Conservation (phyloP, 1,140 invertebrate species). For the Musca domestica region DNA sequence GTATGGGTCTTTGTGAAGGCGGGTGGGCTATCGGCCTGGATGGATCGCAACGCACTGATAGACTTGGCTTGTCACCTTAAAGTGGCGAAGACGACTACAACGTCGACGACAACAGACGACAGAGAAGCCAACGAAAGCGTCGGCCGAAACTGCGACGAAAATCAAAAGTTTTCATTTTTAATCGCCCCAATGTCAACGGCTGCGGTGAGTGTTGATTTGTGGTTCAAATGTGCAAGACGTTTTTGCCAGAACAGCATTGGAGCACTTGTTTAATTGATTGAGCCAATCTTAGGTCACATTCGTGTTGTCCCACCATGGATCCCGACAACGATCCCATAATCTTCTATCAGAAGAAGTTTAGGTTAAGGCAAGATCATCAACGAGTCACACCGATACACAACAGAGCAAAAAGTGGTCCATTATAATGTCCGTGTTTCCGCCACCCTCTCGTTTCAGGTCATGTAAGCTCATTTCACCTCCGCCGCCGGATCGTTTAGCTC, state of each 20-base stretch:
- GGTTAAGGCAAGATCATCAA: conserved; percentile 7
- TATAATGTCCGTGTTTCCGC: neutral
- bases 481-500: conserved; percentile 64
- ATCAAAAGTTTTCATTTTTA: conserved; percentile 5
- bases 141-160: no score
- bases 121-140: no score
- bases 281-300: neutral
- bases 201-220: conserved; percentile 9
- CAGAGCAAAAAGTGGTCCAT: neutral
- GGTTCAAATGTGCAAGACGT: conserved; percentile 16
- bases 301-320: conserved; percentile 13
- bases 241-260: neutral
- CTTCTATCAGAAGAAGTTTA: conserved; percentile 27
- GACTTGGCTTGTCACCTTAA: no score
- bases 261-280: neutral
- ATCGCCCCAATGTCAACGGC: neutral
- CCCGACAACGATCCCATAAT: conserved; percentile 25
- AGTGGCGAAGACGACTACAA: no score
- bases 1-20: no score
- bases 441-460: conserved; percentile 44
- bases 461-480: conserved; percentile 51
- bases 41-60: no score
- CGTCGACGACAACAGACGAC: no score
- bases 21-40: no score
- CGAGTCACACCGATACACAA: no score